Evolutionary conservation across 2,888 invertebrate genomes (phyloP).

Genomic region (Adelphocoris suturalis): DNA sequence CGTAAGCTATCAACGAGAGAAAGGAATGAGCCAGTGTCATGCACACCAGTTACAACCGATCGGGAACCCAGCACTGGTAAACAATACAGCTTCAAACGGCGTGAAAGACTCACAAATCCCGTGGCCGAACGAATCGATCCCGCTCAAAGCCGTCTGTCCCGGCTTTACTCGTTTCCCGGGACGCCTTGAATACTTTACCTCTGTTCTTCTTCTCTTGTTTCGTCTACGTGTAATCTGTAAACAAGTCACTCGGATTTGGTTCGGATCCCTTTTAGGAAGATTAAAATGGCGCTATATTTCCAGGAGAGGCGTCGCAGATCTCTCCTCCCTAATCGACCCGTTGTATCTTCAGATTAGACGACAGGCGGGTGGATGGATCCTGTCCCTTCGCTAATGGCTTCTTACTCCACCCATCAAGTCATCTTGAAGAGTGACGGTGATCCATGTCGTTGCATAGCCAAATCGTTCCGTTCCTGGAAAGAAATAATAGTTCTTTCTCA

Average conservation of each 20-base stretch:
- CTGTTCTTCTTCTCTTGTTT: not conserved
- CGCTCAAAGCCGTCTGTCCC: not conserved
- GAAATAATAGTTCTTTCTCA: not conserved
- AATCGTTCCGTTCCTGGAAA: not conserved
- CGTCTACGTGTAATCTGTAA: constrained; percentile 36
- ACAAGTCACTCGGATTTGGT: constrained; percentile 19
- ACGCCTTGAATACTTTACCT: constrained; percentile 22
- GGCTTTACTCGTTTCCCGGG: constrained; percentile 8
- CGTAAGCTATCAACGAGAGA: no score
- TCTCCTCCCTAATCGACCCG: constrained; percentile 22
- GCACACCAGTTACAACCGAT: no score
- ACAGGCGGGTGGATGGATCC: not conserved
- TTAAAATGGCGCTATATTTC: constrained; percentile 29
- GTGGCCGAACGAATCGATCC: not conserved
- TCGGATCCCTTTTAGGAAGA: constrained; percentile 31
- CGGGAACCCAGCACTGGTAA: not conserved
- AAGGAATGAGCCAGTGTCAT: no score
- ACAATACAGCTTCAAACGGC: not conserved
- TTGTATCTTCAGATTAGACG: constrained; percentile 6
- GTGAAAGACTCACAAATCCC: constrained; percentile 20
- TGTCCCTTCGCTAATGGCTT: not conserved
- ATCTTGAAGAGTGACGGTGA: not conserved
- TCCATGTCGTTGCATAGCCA: not conserved
- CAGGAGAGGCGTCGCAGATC: not conserved
- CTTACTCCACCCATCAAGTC: not conserved